phyloP scores from a whole-genome alignment of 2,888 invertebrate species.

The Teleiodes luculella region DNA sequence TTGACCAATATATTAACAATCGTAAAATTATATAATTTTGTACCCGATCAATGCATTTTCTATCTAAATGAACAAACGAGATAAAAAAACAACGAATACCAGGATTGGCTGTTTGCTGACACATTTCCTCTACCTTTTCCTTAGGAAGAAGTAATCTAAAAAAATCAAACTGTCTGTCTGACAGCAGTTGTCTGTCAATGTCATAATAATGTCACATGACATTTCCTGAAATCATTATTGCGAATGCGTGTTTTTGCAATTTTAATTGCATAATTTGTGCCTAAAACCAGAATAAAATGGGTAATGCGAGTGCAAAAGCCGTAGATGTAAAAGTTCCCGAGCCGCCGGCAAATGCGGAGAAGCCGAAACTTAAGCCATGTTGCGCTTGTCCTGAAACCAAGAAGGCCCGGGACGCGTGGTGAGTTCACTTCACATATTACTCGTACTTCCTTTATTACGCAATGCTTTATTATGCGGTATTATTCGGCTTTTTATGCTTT shows the following conservation, averaged over 20 bases:
- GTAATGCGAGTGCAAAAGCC: conserved; percentile 67
- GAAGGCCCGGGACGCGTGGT: conserved; percentile 93
- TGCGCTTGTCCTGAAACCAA: conserved; percentile 99
- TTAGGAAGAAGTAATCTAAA: no score
- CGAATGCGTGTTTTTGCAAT: background rate
- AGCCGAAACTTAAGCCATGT: conserved; percentile 93
- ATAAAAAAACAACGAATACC: no score
- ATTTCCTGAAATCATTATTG: no score
- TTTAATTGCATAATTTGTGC: conserved; percentile 12
- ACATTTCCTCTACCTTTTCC: no score
- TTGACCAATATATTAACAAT: no score
- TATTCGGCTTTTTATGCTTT: background rate
- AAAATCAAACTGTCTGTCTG: no score
- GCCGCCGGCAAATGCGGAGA: conserved; percentile 61
- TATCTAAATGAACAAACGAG: no score
- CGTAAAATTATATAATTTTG: no score
- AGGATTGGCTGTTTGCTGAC: no score
- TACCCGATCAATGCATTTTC: no score
- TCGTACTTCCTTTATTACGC: conserved; percentile 70
- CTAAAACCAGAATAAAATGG: conserved; percentile 42
- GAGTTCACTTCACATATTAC: conserved; percentile 57
- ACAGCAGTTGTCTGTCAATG: no score
- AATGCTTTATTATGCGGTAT: no score
- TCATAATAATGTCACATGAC: background rate
- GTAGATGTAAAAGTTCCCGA: conserved; percentile 55